A percentile compares a stretch with the other conserved stretches of the same genome.
phyloP scores from a whole-genome alignment of 2,888 invertebrate genomes.

The Hanleya hanleyi region DNA sequence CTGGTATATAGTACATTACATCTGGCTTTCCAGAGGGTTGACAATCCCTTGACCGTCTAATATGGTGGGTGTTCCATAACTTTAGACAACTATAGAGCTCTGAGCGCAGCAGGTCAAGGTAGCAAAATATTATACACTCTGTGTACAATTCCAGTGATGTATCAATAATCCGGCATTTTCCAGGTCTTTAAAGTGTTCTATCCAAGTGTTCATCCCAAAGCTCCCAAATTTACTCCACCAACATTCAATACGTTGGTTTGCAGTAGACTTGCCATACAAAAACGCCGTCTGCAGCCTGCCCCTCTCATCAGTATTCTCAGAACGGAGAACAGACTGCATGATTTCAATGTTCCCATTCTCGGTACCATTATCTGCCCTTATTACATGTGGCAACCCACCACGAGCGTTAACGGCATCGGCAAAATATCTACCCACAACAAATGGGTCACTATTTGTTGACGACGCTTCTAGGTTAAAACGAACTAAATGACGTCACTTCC shows the following conservation, averaged over 20 bases:
- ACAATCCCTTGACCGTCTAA: not conserved
- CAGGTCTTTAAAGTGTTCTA: not conserved
- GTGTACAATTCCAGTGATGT: not conserved
- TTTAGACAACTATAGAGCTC: not conserved
- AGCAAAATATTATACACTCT: not conserved
- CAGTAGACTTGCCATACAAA: too few relatives aligned
- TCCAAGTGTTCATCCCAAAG: not conserved
- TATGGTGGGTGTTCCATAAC: constrained; percentile 12
- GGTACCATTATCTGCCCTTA: constrained; percentile 13
- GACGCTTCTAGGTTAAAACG: constrained; percentile 11
- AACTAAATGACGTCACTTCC: too few relatives aligned
- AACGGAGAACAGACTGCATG: not conserved
- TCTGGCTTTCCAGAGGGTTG: too few relatives aligned
- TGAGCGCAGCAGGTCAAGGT: not conserved
- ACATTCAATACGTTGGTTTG: too few relatives aligned
- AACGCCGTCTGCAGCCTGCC: not conserved
- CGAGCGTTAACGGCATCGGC: not conserved
- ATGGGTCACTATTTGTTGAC: constrained; percentile 12
- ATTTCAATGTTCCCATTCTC: constrained; percentile 12
- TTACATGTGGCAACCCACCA: not conserved
- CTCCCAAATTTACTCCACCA: constrained; percentile 11
- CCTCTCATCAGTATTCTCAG: not conserved
- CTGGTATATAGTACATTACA: not conserved
- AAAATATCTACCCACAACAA: constrained; percentile 6
- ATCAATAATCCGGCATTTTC: not conserved